A percentile compares a stretch with the other conserved stretches of the same genome.
Conservation (phyloP, 2,797 vertebrate species). For the Gallirallus australis region DNA sequence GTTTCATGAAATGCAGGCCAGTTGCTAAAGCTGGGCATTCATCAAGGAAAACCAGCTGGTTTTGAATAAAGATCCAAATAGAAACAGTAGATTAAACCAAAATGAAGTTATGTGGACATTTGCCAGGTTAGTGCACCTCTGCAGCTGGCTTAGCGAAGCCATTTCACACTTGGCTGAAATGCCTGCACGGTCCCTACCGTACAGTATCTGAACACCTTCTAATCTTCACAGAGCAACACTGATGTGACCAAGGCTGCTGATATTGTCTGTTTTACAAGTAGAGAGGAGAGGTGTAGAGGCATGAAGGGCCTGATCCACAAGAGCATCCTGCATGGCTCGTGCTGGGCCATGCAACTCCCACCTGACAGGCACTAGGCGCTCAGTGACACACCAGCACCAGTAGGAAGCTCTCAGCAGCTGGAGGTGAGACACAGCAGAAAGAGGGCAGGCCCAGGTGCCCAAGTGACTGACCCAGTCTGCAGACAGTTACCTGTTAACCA, state of each 20-base stretch:
- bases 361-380: neutral
- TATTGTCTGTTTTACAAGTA: too few species aligned
- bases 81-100: neutral
- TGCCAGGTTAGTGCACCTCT: neutral
- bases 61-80: neutral
- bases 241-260: rapidly evolving
- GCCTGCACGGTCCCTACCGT: neutral
- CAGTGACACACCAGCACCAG: rapidly evolving
- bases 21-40: neutral
- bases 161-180: neutral
- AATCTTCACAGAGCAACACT: rapidly evolving
- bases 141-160: neutral
- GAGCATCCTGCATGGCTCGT: neutral
- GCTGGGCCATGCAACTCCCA: neutral
- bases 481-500: neutral
- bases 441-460: neutral
- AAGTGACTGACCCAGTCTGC: neutral
- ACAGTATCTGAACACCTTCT: neutral
- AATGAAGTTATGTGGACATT: neutral
- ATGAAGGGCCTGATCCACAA: neutral
- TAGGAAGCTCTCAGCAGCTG: neutral
- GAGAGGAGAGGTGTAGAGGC: neutral
- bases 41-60: neutral
- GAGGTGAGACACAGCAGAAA: neutral
- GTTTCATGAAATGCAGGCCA: neutral